Evolutionary conservation across 2,113 vertebrate genomes (phyloP).

Genomic region (Danio rerio): DNA sequence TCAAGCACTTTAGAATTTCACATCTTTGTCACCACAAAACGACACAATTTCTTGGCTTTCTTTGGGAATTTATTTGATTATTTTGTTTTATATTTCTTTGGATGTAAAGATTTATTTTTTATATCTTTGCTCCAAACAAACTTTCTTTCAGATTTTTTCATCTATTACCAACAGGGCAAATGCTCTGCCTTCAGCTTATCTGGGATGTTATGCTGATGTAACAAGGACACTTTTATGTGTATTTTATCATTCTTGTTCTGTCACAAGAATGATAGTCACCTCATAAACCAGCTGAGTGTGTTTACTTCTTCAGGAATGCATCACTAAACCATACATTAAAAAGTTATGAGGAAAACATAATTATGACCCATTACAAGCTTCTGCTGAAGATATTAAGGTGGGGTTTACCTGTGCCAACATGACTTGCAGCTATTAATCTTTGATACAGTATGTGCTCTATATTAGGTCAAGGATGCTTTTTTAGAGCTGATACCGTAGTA

Average conservation of each 20-base stretch:
- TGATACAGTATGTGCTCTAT: too few species aligned
- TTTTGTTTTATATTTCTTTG: background rate
- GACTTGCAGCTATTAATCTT: too few species aligned
- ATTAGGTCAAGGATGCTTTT: too few species aligned
- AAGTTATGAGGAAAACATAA: background rate
- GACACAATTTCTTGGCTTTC: constrained; percentile 42
- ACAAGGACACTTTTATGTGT: background rate
- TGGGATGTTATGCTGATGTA: constrained; percentile 2
- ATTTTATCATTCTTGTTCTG: background rate
- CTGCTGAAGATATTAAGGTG: background rate
- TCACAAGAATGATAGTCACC: background rate
- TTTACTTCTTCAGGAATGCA: background rate
- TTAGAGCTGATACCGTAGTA: too few species aligned
- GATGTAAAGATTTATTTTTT: background rate
- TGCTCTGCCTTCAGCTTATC: background rate
- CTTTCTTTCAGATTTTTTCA: background rate
- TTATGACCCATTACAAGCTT: background rate
- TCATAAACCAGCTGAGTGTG: background rate
- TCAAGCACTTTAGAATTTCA: constrained; percentile 41
- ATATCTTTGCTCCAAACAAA: background rate
- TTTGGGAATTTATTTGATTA: background rate
- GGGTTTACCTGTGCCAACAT: background rate
- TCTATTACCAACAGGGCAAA: background rate
- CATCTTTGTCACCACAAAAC: background rate
- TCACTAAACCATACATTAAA: background rate